A percentile compares a stretch with the other conserved stretches of the same genome.
phyloP scores from a whole-genome alignment of 2,797 vertebrate species.

The Aplochiton taeniatus region DNA sequence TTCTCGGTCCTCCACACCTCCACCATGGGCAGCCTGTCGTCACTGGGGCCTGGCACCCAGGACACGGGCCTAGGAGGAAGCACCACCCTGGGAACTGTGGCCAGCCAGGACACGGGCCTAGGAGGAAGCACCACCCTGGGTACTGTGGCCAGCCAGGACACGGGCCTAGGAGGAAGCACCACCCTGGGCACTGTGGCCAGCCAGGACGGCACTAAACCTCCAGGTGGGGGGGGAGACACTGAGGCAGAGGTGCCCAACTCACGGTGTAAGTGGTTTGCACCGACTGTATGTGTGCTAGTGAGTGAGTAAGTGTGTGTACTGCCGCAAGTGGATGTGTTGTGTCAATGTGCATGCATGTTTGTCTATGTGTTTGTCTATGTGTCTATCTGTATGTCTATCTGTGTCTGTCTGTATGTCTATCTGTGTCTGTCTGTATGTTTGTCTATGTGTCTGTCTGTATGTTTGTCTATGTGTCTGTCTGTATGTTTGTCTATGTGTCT shows the following conservation, averaged over 20 bases:
- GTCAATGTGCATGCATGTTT: no score
- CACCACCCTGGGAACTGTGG: constrained; percentile 1
- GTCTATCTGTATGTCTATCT: background rate
- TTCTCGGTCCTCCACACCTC: constrained; percentile 48
- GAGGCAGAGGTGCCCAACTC: constrained; percentile 57
- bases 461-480: no score
- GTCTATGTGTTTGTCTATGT: no score
- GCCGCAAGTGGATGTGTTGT: background rate
- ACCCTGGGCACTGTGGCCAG: constrained; percentile 47
- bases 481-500: no score
- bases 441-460: background rate
- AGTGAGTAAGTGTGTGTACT: no score
- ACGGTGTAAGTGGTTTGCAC: constrained; percentile 45
- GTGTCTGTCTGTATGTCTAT: background rate
- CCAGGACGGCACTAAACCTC: constrained; percentile 28
- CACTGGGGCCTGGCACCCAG: constrained; percentile 49
- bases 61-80: no score
- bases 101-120: constrained; percentile 53
- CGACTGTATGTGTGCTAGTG: background rate
- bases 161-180: no score
- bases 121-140: no score
- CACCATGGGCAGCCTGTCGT: constrained; percentile 61
- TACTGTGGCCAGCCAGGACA: constrained; percentile 49
- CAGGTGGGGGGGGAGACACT: constrained; percentile 34
- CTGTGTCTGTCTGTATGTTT: background rate